phyloP scores from a whole-genome alignment of 2,113 vertebrate genomes.

The Empidonax traillii region DNA sequence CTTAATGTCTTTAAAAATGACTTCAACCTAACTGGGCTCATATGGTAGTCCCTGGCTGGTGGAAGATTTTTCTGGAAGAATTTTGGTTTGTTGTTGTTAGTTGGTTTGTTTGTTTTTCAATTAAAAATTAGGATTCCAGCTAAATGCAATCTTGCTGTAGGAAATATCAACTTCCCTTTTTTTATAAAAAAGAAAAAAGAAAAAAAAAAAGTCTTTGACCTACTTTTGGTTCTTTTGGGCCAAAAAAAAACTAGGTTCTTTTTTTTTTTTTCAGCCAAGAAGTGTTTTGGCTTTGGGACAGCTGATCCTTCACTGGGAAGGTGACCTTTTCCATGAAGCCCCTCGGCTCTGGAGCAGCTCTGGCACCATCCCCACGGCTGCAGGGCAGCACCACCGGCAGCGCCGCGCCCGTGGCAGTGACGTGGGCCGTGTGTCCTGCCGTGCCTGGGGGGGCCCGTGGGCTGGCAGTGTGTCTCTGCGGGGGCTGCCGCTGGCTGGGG shows the following conservation, averaged over 20 bases:
- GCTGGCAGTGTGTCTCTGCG: constrained; percentile 11
- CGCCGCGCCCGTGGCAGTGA: background rate
- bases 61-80: constrained; percentile 52
- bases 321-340: constrained; percentile 20
- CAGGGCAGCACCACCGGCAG: background rate
- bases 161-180: constrained; percentile 13
- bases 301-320: constrained; percentile 49
- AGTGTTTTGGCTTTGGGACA: background rate
- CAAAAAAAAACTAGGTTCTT: constrained; percentile 50
- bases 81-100: background rate
- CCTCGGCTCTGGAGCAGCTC: background rate
- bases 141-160: constrained; percentile 48
- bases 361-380: background rate
- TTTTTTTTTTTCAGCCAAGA: constrained; percentile 40
- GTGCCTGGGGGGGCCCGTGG: background rate
- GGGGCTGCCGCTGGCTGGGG: background rate
- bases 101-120: background rate
- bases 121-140: constrained; percentile 43
- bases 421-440: background rate
- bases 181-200: background rate
- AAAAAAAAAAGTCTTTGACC: constrained; percentile 25
- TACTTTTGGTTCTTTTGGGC: constrained; percentile 18
- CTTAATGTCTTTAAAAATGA: constrained; percentile 61
- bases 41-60: constrained; percentile 51
- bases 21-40: constrained; percentile 55